phyloP scores from a whole-genome alignment of 2,797 vertebrate genomes.

The Pteronotus mesoamericanus region DNA sequence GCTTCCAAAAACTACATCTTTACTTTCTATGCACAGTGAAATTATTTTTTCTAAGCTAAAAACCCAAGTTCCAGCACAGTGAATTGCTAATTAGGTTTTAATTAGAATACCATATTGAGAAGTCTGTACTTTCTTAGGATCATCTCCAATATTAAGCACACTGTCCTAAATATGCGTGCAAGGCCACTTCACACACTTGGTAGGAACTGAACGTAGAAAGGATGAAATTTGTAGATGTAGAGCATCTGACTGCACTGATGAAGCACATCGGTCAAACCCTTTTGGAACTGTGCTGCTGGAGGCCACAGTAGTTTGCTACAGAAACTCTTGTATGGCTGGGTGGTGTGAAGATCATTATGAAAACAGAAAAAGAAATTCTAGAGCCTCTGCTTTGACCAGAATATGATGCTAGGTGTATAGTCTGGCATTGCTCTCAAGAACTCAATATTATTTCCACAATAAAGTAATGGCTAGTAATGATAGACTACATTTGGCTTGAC shows the following conservation, averaged over 20 bases:
- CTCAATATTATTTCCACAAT: neutral
- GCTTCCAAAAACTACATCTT: slow-evolving; percentile 60
- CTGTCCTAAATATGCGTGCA: slow-evolving; percentile 5
- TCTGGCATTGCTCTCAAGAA: neutral
- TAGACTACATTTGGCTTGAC: neutral
- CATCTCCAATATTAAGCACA: slow-evolving; percentile 58
- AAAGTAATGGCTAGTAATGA: neutral
- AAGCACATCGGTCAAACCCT: neutral
- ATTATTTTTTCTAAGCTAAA: slow-evolving; percentile 51
- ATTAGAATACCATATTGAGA: slow-evolving; percentile 70
- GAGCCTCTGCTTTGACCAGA: neutral
- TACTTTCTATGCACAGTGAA: slow-evolving; percentile 62
- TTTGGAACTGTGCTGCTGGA: neutral
- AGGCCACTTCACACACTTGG: neutral
- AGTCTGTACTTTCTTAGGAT: slow-evolving; percentile 53
- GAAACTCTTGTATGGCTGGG: neutral
- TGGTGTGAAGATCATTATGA: neutral
- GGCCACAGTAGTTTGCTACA: neutral
- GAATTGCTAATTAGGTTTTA: slow-evolving; percentile 69
- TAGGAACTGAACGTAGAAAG: neutral
- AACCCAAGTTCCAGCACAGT: slow-evolving; percentile 52
- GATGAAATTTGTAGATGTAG: neutral
- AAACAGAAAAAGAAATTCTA: neutral
- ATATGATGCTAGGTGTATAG: neutral
- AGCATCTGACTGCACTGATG: neutral